These are phyloP conservation scores for Heliconius ismenius DNA, from an alignment of 2,888 invertebrate species.

Conservation along the genomic window DNA sequence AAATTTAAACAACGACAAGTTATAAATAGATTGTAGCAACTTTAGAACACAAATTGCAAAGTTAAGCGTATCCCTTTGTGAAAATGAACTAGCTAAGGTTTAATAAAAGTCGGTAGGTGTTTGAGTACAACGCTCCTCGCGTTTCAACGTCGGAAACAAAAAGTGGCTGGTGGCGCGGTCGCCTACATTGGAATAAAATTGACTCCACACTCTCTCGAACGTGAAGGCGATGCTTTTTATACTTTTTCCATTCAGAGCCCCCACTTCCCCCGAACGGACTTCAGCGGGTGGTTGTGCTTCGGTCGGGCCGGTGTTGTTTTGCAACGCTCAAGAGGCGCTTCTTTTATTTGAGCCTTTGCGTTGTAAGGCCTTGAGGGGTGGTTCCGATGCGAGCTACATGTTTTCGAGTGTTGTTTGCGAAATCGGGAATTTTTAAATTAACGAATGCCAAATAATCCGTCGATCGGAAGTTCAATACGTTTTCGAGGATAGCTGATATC, in stretches of 20 bases:
- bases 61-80: slow-evolving; percentile 48
- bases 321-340: slow-evolving; percentile 79
- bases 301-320: slow-evolving; percentile 80
- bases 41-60: slow-evolving; percentile 40
- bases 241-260: slow-evolving; percentile 62
- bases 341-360: slow-evolving; percentile 80
- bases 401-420: slow-evolving; percentile 75
- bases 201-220: slow-evolving; percentile 82
- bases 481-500: slow-evolving; percentile 40
- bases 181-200: slow-evolving; percentile 82
- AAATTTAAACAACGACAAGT: not conserved
- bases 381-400: slow-evolving; percentile 67
- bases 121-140: slow-evolving; percentile 78
- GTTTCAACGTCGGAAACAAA: slow-evolving; percentile 80
- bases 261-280: slow-evolving; percentile 63
- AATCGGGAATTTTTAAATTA: slow-evolving; percentile 79
- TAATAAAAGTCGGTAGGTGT: slow-evolving; percentile 80
- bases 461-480: slow-evolving; percentile 57
- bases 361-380: slow-evolving; percentile 77
- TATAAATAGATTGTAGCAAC: slow-evolving; percentile 23
- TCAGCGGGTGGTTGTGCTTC: slow-evolving; percentile 82
- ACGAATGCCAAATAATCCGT: slow-evolving; percentile 69
- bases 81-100: slow-evolving; percentile 60
- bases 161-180: slow-evolving; percentile 79
- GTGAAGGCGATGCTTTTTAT: slow-evolving; percentile 78